phyloP scores from a whole-genome alignment of 2,113 vertebrate species.

The Dasyprocta punctata region DNA sequence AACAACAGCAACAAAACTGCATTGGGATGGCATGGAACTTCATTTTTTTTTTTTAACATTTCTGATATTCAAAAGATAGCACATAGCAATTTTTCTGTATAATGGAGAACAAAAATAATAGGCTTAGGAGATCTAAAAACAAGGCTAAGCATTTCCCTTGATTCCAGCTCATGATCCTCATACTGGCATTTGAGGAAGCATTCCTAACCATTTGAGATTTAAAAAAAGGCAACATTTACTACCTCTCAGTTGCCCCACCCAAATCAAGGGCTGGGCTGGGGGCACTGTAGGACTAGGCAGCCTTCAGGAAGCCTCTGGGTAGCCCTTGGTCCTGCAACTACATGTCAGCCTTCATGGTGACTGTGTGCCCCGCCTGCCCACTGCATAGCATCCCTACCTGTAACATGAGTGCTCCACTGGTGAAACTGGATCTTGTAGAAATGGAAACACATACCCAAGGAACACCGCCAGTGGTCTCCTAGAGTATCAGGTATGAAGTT shows the following conservation, averaged over 20 bases:
- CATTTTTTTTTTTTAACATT: neutral
- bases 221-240: neutral
- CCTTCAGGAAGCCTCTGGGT: neutral
- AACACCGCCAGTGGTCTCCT: neutral
- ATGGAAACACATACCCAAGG: conserved; percentile 59
- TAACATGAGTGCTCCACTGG: conserved; percentile 56
- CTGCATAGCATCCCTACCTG: neutral
- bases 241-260: no score
- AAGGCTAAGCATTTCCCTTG: neutral
- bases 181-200: neutral
- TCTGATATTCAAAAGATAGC: neutral
- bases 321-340: neutral
- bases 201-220: neutral
- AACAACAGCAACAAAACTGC: neutral
- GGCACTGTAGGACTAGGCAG: neutral
- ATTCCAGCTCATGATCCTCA: neutral
- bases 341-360: neutral
- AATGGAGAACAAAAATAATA: neutral
- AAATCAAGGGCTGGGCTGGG: neutral
- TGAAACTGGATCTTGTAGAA: conserved; percentile 66
- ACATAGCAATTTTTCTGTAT: neutral
- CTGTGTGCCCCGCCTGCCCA: neutral
- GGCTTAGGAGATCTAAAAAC: neutral
- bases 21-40: neutral
- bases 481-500: neutral